phyloP scores from a whole-genome alignment of 2,113 vertebrate genomes.

The Odontophorus gujanensis region DNA sequence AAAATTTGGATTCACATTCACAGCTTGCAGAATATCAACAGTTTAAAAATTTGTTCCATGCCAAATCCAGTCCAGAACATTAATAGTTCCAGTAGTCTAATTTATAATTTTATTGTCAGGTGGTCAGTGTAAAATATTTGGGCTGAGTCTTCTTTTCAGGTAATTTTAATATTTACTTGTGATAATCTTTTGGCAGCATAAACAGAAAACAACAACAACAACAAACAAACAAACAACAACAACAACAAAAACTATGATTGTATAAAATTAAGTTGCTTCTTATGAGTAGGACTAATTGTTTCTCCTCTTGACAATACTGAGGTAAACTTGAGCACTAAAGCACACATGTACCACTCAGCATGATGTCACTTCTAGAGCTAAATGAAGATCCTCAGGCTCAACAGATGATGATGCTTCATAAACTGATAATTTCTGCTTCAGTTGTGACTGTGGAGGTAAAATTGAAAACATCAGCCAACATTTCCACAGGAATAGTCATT shows the following conservation, averaged over 20 bases:
- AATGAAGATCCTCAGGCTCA: background rate
- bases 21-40: background rate
- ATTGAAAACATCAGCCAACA: accelerated
- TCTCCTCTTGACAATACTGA: background rate
- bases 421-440: background rate
- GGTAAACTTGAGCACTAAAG: background rate
- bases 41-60: background rate
- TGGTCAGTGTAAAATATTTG: background rate
- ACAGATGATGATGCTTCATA: background rate
- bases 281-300: background rate
- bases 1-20: background rate
- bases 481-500: background rate
- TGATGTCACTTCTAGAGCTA: background rate
- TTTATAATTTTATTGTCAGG: background rate
- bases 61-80: background rate
- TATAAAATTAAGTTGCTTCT: background rate
- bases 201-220: background rate
- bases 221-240: too few relatives aligned
- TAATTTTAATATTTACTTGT: background rate
- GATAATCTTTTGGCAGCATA: background rate
- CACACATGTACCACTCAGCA: accelerated
- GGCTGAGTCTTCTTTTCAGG: background rate
- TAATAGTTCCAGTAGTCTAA: background rate
- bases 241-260: background rate
- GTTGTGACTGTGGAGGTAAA: background rate